Conservation (phyloP, 2,797 vertebrate genomes). For the Nyctibius grandis region DNA sequence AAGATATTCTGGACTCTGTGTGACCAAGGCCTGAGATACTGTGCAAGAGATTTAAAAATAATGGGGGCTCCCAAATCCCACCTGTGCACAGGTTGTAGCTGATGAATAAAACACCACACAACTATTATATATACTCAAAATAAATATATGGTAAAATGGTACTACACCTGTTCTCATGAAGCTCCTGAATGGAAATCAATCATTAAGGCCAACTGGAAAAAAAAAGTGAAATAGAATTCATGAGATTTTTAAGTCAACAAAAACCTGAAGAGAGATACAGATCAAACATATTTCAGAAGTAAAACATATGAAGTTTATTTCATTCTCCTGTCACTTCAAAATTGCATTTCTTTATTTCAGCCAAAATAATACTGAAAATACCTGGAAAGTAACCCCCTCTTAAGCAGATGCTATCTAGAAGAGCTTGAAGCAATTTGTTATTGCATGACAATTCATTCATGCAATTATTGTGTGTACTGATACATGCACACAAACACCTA, state of each 20-base stretch:
- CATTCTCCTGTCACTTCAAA: neutral
- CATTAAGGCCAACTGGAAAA: neutral
- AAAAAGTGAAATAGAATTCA: neutral
- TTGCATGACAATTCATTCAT: neutral
- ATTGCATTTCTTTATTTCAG: neutral
- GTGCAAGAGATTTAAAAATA: neutral
- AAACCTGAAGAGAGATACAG: neutral
- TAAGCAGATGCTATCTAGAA: neutral
- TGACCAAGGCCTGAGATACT: neutral
- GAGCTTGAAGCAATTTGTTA: neutral
- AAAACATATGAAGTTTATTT: neutral
- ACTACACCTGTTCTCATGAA: neutral
- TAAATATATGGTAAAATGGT: neutral
- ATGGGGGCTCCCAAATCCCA: neutral
- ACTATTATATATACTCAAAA: neutral
- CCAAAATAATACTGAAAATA: neutral
- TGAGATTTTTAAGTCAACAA: neutral
- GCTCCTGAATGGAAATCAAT: neutral
- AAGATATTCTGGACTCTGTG: neutral
- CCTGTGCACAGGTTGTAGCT: neutral
- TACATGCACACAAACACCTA: neutral
- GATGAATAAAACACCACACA: neutral
- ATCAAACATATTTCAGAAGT: neutral
- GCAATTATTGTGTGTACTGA: neutral
- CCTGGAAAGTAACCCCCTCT: neutral